Conservation (phyloP, 2,888 invertebrate genomes). For the Charanyca ferruginea region DNA sequence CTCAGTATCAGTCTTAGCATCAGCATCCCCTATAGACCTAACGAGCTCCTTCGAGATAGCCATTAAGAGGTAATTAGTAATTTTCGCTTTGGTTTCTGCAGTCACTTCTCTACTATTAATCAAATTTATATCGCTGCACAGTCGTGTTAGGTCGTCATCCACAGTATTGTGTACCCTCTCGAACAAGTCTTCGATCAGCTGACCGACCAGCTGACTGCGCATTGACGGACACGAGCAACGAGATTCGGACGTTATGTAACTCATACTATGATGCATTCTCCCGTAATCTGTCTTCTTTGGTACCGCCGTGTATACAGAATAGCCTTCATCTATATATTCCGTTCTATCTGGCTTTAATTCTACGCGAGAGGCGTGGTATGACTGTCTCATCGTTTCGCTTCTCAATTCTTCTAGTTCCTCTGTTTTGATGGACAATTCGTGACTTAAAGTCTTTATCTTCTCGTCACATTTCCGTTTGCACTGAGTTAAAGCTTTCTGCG, state of each 20-base stretch:
- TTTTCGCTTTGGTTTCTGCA: constrained; percentile 87
- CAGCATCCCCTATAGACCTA: constrained; percentile 88
- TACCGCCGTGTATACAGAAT: constrained; percentile 87
- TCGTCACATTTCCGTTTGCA: constrained; percentile 90
- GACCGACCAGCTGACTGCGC: constrained; percentile 87
- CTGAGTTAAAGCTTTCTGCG: constrained; percentile 90
- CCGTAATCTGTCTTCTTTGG: constrained; percentile 88
- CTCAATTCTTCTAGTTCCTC: constrained; percentile 88
- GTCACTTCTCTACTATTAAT: constrained; percentile 78
- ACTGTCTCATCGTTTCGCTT: constrained; percentile 85
- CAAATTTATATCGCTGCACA: constrained; percentile 83
- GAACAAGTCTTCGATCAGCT: constrained; percentile 87
- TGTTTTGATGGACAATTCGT: constrained; percentile 91
- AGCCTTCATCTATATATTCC: constrained; percentile 88
- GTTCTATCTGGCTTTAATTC: constrained; percentile 87
- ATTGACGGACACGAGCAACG: constrained; percentile 87
- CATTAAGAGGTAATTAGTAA: constrained; percentile 89
- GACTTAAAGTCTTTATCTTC: constrained; percentile 90
- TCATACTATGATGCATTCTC: constrained; percentile 89
- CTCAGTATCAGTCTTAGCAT: constrained; percentile 90
- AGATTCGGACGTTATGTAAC: constrained; percentile 84
- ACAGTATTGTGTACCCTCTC: constrained; percentile 85
- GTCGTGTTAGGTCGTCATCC: constrained; percentile 84
- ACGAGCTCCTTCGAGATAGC: constrained; percentile 89
- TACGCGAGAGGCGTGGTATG: constrained; percentile 84